Percentiles rank a stretch among this genome's conserved stretches.
Conservation (phyloP, 2,888 invertebrate genomes). For the Lacanobia oleracea region DNA sequence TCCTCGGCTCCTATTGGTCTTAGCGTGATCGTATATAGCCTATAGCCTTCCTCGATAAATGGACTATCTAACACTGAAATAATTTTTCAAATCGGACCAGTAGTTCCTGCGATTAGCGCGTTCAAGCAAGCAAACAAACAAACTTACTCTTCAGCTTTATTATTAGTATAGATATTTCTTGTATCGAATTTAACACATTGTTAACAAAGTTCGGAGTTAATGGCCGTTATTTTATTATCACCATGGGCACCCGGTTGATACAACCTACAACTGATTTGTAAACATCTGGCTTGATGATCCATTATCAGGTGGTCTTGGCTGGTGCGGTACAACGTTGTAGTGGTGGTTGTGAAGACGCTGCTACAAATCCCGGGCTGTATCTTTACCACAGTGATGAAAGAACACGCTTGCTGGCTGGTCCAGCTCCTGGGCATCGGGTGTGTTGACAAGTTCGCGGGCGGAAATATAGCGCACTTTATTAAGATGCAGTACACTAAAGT, state of each 20-base stretch:
- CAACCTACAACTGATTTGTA: neutral
- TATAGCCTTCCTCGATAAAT: no score
- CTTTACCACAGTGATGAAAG: constrained; percentile 92
- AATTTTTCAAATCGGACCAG: no score
- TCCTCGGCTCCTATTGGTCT: no score
- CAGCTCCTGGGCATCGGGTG: constrained; percentile 98
- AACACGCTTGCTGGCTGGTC: constrained; percentile 93
- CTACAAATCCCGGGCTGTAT: constrained; percentile 98
- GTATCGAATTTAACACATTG: neutral
- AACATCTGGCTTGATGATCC: constrained; percentile 3
- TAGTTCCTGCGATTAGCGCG: no score
- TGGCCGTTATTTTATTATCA: neutral
- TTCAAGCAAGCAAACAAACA: no score
- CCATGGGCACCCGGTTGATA: neutral
- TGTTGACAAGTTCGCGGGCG: constrained; percentile 93
- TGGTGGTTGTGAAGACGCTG: constrained; percentile 96
- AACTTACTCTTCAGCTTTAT: no score
- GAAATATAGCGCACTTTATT: constrained; percentile 82
- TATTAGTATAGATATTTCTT: no score
- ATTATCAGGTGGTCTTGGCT: constrained; percentile 95
- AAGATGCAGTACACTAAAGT: constrained; percentile 84
- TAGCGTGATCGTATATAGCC: no score
- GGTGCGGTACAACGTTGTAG: constrained; percentile 96
- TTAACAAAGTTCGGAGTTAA: neutral
- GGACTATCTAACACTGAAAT: no score